Percentiles rank a stretch among this genome's conserved stretches.
These are phyloP conservation scores for Amblyopsis rosae DNA, from an alignment of 2,113 vertebrate species.

Conservation along the genomic window DNA sequence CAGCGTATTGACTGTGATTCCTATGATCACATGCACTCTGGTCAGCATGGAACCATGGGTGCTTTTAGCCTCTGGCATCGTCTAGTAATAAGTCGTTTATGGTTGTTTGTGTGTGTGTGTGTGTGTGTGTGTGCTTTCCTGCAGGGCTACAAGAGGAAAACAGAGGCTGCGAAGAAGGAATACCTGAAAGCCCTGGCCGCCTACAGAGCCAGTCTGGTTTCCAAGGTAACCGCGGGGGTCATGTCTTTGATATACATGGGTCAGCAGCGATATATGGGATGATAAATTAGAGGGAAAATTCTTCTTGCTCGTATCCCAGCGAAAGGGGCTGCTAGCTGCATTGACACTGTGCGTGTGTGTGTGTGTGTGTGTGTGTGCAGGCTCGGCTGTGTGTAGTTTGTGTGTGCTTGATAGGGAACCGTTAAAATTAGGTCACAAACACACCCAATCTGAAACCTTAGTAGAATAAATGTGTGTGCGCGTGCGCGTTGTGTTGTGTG, in stretches of 20 bases:
- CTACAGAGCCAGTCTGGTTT: constrained; percentile 98
- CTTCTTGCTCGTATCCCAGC: constrained; percentile 58
- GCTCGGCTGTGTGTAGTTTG: constrained; percentile 6
- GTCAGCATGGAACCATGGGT: constrained; percentile 34
- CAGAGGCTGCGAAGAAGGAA: constrained; percentile 98
- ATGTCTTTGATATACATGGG: constrained; percentile 80
- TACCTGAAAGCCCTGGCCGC: constrained; percentile 98
- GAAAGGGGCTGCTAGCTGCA: constrained; percentile 52
- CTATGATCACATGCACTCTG: constrained; percentile 44
- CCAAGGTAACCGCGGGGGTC: constrained; percentile 90
- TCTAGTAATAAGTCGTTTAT: constrained; percentile 59
- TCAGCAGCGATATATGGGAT: constrained; percentile 77
- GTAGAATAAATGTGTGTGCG: constrained; percentile 46
- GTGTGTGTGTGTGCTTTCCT: constrained; percentile 65
- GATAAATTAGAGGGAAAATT: constrained; percentile 79
- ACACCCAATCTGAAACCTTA: constrained; percentile 61
- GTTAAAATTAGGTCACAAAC: constrained; percentile 68
- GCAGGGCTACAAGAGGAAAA: constrained; percentile 99
- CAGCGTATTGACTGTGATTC: constrained; percentile 15
- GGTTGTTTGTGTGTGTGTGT: constrained; percentile 48
- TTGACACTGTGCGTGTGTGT: constrained; percentile 1
- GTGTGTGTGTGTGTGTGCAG: constrained; percentile 22
- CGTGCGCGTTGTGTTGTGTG: constrained; percentile 6
- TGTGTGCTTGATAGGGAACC: constrained; percentile 59
- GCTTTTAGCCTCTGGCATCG: constrained; percentile 52